A percentile compares a stretch with the other conserved stretches of the same genome.
Conservation (phyloP, 2,888 invertebrate genomes). For the Monoplex corrugatus region DNA sequence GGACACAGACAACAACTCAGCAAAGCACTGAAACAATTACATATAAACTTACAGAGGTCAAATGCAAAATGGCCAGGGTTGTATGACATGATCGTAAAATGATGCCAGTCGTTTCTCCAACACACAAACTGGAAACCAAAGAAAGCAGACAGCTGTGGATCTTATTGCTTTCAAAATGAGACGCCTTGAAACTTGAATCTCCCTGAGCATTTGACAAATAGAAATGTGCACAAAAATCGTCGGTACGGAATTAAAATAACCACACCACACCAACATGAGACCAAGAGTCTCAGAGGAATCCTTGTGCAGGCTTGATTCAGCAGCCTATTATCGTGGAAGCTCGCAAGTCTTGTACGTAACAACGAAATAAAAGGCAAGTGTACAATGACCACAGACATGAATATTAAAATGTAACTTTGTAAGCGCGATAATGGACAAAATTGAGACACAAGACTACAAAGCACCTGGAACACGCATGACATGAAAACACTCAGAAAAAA, state of each 20-base stretch:
- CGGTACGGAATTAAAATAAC: background rate
- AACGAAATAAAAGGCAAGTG: background rate
- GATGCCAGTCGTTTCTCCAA: background rate
- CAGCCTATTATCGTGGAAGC: background rate
- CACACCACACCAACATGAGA: background rate
- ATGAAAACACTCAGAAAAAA: background rate
- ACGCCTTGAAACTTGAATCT: background rate
- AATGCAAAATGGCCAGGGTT: background rate
- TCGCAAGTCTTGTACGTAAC: background rate
- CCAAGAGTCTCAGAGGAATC: background rate
- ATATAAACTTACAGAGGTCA: background rate
- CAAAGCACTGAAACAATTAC: background rate
- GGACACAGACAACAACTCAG: background rate
- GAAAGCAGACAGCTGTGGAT: background rate
- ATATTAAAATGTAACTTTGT: too few species aligned
- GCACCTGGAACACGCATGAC: background rate
- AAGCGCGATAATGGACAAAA: conserved; percentile 28
- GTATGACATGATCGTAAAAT: background rate
- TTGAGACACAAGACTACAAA: background rate
- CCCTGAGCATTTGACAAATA: conserved; percentile 26
- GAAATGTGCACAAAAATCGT: background rate
- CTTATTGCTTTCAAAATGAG: background rate
- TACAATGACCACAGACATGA: background rate
- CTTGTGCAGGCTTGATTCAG: background rate
- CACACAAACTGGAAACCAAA: background rate